A percentile compares a stretch with the other conserved stretches of the same genome.
Evolutionary conservation across 2,113 vertebrate genomes (phyloP).

Genomic region (cattle (Bos taurus)): ARS-UCD2.0 NC_037343.1:21858001-21858500

Average conservation of each 20-base stretch:
- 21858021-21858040: not conserved
- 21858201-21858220: not conserved
- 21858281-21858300: not conserved
- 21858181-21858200: not conserved
- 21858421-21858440: not conserved
- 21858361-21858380: not conserved
- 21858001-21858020: not conserved
- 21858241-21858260: not conserved
- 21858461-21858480: not conserved
- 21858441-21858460: not conserved
- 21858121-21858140: accelerated
- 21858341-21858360: not conserved
- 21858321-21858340: not conserved
- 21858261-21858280: not conserved
- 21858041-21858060: not conserved
- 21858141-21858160: not conserved
- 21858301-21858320: not conserved
- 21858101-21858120: not conserved
- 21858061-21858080: not conserved
- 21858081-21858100: not conserved
- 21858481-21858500: not conserved
- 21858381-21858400: not conserved
- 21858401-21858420: not conserved
- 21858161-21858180: not conserved
- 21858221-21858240: not conserved